These are phyloP conservation scores for Amia ocellicauda DNA, from an alignment of 2,113 vertebrate genomes.

Conservation along the genomic window DNA sequence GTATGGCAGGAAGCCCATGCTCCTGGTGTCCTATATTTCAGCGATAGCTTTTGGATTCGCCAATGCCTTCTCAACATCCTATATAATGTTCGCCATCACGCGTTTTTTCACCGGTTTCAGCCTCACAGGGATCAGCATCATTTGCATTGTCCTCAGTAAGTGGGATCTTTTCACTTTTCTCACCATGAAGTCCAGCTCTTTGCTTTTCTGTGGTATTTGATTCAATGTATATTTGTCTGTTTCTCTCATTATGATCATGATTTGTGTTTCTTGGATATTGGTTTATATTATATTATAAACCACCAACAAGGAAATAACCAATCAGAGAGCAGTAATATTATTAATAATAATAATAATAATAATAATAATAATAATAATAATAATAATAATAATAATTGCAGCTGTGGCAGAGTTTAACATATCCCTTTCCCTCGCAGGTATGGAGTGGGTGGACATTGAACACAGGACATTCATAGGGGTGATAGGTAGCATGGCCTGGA, in stretches of 20 bases:
- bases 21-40: conserved; percentile 54
- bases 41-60: conserved; percentile 51
- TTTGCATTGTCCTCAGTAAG: conserved; percentile 61
- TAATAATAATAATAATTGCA: no score
- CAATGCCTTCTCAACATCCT: conserved; percentile 58
- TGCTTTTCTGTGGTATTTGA: no score
- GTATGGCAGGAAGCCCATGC: conserved; percentile 56
- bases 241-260: no score
- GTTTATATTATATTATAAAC: no score
- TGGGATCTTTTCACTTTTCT: neutral
- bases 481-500: conserved; percentile 59
- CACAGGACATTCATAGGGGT: conserved; percentile 58
- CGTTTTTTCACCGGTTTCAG: conserved; percentile 65
- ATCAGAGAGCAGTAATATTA: no score
- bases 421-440: conserved; percentile 52
- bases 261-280: no score
- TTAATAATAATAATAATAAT: no score
- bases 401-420: no score
- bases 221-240: no score
- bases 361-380: no score
- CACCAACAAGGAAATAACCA: no score
- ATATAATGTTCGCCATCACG: conserved; percentile 57
- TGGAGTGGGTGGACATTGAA: conserved; percentile 64
- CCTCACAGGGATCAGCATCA: conserved; percentile 61
- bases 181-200: no score